Percentiles rank a stretch among this genome's conserved stretches.
These are phyloP conservation scores for Conomelus anceps DNA, from an alignment of 2,888 invertebrate genomes.

Conservation along the genomic window DNA sequence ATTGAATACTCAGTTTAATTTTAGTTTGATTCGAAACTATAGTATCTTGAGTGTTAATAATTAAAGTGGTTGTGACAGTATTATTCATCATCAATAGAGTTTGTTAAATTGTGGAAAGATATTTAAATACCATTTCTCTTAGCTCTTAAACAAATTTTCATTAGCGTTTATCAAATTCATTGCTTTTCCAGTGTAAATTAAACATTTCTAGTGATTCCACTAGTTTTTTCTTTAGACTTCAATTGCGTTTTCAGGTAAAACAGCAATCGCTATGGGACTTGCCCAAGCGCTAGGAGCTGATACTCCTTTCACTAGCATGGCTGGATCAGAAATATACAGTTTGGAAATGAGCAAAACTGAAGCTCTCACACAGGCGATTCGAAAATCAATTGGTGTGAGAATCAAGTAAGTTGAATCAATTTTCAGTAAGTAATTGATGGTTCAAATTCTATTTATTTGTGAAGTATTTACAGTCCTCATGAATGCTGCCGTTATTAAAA, in stretches of 20 bases:
- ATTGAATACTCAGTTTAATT: no score
- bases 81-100: no score
- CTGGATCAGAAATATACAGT: slow-evolving; percentile 97
- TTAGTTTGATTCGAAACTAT: no score
- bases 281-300: slow-evolving; percentile 89
- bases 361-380: slow-evolving; percentile 90
- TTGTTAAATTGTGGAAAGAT: no score
- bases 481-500: no score
- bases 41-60: no score
- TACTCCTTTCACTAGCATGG: slow-evolving; percentile 97
- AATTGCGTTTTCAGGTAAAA: slow-evolving; percentile 67
- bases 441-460: not conserved
- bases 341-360: slow-evolving; percentile 99
- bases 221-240: not conserved
- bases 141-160: not conserved
- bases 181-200: not conserved
- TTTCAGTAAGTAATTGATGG: not conserved
- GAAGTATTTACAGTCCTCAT: not conserved
- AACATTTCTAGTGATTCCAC: not conserved
- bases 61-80: no score
- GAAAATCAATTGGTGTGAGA: slow-evolving; percentile 95
- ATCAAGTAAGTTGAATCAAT: slow-evolving; percentile 67
- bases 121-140: no score
- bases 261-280: slow-evolving; percentile 96
- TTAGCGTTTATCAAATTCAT: no score